Conservation (phyloP, 2,113 vertebrate genomes). For the Cygnus atratus region DNA sequence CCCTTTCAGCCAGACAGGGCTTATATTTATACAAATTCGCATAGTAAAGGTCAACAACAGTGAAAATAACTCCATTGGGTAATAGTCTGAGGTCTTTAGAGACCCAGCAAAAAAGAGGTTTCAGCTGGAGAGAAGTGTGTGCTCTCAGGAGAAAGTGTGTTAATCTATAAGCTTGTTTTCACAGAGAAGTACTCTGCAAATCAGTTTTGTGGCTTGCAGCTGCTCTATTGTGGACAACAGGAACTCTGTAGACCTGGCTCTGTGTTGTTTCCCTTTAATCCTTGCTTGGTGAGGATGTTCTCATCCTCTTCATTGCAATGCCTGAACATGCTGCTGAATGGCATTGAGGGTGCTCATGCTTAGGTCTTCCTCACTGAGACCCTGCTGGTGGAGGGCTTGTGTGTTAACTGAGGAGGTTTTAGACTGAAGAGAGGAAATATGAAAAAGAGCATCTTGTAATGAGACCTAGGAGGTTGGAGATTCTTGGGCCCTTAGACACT, state of each 20-base stretch:
- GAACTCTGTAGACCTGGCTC: rapidly evolving
- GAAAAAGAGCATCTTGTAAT: background rate
- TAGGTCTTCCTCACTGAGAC: background rate
- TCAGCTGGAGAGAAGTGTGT: rapidly evolving
- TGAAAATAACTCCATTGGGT: background rate
- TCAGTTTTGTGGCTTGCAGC: background rate
- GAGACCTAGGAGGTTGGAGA: background rate
- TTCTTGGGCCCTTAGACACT: rapidly evolving
- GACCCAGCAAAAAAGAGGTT: background rate
- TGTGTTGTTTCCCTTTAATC: rapidly evolving
- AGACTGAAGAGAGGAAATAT: background rate
- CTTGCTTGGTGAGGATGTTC: rapidly evolving
- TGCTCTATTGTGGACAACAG: rapidly evolving
- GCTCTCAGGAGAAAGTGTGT: background rate
- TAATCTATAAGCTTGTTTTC: background rate
- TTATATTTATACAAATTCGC: background rate
- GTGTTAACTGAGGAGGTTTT: background rate
- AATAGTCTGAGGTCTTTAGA: rapidly evolving
- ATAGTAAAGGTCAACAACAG: background rate
- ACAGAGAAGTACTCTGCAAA: background rate
- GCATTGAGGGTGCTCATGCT: background rate
- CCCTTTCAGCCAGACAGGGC: background rate
- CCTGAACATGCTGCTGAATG: rapidly evolving
- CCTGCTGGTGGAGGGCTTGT: background rate
- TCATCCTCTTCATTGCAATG: rapidly evolving